phyloP scores from a whole-genome alignment of 1,140 invertebrate species.

The Lycorma delicatula region DNA sequence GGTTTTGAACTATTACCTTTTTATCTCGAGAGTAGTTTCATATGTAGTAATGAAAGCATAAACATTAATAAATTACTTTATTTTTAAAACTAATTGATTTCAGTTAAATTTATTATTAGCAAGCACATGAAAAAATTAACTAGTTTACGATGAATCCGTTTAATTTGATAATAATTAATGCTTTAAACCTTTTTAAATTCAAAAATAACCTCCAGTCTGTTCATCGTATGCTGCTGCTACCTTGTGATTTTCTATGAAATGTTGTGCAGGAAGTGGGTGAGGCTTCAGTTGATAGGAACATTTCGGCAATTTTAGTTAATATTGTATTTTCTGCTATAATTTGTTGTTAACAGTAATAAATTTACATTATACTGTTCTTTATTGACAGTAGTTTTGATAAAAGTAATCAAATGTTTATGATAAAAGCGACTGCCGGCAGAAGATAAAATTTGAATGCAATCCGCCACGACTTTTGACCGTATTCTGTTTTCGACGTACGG shows the following conservation, averaged over 20 bases:
- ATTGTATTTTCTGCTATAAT: not conserved
- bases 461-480: slow-evolving; percentile 7
- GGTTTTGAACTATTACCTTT: no score
- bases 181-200: no score
- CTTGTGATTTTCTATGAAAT: not conserved
- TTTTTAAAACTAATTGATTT: no score
- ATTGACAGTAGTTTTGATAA: not conserved
- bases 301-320: not conserved
- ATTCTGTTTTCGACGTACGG: slow-evolving; percentile 21
- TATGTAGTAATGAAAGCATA: no score
- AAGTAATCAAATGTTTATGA: not conserved
- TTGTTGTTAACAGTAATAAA: not conserved
- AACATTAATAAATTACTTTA: no score
- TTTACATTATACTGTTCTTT: not conserved
- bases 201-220: no score
- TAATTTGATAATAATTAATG: no score
- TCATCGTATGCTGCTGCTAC: not conserved
- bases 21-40: no score
- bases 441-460: not conserved
- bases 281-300: not conserved
- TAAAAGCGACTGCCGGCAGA: not conserved
- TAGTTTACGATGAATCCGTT: no score
- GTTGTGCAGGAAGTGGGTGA: not conserved
- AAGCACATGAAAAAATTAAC: no score
- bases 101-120: no score